phyloP scores from a whole-genome alignment of 2,888 invertebrate genomes.

The Diarsia dahlii region DNA sequence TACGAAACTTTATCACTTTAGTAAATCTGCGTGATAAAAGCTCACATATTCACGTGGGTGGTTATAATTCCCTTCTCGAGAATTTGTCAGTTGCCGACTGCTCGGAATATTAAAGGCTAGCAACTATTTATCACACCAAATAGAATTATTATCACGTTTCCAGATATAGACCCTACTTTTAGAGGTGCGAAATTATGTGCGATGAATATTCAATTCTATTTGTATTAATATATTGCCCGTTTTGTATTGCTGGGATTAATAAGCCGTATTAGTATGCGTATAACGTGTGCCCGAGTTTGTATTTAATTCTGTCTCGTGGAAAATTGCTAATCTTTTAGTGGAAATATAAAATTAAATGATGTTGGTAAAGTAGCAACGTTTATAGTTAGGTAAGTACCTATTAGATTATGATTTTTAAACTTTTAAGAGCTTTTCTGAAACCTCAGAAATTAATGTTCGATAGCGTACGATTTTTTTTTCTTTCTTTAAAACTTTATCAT shows the following conservation, averaged over 20 bases:
- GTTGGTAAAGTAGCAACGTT: not conserved
- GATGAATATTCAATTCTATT: slow-evolving; percentile 61
- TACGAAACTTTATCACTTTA: slow-evolving; percentile 28
- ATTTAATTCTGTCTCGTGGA: not conserved
- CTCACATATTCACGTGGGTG: not conserved
- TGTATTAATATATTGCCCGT: slow-evolving; percentile 43
- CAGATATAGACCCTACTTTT: slow-evolving; percentile 53
- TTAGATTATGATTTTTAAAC: too few species aligned
- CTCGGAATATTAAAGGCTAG: slow-evolving; percentile 55
- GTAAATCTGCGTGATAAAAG: slow-evolving; percentile 36
- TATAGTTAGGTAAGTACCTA: not conserved
- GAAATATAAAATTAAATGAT: not conserved
- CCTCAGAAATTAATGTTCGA: not conserved
- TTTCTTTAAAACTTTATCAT: not conserved
- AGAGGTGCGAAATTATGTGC: slow-evolving; percentile 38
- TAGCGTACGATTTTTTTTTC: too few species aligned
- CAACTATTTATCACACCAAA: slow-evolving; percentile 47
- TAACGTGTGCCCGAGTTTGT: not conserved
- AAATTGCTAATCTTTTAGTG: not conserved
- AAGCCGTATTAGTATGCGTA: slow-evolving; percentile 25
- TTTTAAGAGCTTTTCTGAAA: not conserved
- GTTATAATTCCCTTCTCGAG: slow-evolving; percentile 27
- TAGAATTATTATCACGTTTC: slow-evolving; percentile 60
- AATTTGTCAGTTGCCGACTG: slow-evolving; percentile 29
- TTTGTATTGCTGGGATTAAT: slow-evolving; percentile 44